Evolutionary conservation across 2,113 vertebrate species (phyloP).

Genomic region (Myodes glareolus): DNA sequence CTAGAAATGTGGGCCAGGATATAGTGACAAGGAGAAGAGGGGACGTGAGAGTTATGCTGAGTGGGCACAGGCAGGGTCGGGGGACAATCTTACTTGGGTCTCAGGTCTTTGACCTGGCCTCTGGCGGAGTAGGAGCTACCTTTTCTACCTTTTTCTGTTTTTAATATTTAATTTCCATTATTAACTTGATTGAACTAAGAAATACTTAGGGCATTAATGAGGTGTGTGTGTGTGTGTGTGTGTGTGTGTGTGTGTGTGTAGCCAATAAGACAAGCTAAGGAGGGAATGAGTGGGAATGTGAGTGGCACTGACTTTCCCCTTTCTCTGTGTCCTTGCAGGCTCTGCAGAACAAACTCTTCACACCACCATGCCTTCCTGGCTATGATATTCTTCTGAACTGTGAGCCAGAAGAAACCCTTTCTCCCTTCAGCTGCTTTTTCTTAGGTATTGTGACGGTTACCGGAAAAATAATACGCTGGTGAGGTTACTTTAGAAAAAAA

Average conservation of each 20-base stretch:
- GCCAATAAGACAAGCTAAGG: not conserved
- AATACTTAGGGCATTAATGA: not conserved
- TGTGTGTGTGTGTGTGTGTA: not conserved
- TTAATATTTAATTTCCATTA: not conserved
- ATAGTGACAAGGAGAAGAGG: no score
- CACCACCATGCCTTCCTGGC: not conserved
- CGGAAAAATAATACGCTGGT: not conserved
- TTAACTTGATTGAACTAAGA: not conserved
- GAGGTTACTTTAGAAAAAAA: slow-evolving; percentile 56
- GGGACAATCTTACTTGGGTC: no score
- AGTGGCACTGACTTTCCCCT: no score
- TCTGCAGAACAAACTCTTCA: not conserved
- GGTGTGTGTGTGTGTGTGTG: not conserved
- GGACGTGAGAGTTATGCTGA: no score
- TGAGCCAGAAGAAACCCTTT: not conserved
- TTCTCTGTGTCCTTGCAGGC: not conserved
- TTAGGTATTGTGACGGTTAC: not conserved
- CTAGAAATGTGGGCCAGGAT: no score
- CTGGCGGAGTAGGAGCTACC: not conserved
- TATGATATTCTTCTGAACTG: not conserved
- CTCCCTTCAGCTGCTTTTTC: not conserved
- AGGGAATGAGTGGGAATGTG: not conserved
- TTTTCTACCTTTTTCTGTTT: slow-evolving; percentile 18
- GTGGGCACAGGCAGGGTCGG: no score
- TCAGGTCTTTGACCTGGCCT: no score